Evolutionary conservation across 2,797 vertebrate species (phyloP).

Genomic region (Chiloscyllium punctatum): DNA sequence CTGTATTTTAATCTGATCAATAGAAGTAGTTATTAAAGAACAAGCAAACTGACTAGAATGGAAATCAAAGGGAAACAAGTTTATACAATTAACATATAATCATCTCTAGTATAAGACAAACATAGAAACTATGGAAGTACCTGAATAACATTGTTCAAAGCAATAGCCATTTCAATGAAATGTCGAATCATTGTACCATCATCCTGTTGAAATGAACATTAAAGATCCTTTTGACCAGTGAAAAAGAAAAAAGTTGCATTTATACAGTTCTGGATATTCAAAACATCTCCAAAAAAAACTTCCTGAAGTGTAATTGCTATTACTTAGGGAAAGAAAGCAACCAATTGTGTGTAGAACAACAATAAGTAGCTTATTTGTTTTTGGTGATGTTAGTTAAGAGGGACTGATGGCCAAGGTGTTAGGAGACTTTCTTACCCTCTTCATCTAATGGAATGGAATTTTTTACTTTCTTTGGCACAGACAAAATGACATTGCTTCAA

Average conservation of each 20-base stretch:
- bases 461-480: not conserved
- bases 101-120: not conserved
- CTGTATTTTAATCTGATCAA: not conserved
- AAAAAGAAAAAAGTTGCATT: not conserved
- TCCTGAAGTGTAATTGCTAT: not conserved
- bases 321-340: not conserved
- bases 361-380: not conserved
- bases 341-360: not conserved
- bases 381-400: not conserved
- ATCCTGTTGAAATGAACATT: not conserved
- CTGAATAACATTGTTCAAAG: not conserved
- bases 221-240: not conserved
- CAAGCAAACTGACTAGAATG: not conserved
- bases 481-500: not conserved
- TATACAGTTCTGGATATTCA: not conserved
- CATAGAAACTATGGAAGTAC: not conserved
- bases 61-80: not conserved
- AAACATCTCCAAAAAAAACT: not conserved
- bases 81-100: slow-evolving; percentile 2
- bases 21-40: not conserved
- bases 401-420: not conserved
- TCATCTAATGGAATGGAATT: not conserved
- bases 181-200: not conserved
- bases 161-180: not conserved
- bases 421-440: not conserved